Conservation (phyloP, 2,113 vertebrate species). For the Callorhinus ursinus region DNA sequence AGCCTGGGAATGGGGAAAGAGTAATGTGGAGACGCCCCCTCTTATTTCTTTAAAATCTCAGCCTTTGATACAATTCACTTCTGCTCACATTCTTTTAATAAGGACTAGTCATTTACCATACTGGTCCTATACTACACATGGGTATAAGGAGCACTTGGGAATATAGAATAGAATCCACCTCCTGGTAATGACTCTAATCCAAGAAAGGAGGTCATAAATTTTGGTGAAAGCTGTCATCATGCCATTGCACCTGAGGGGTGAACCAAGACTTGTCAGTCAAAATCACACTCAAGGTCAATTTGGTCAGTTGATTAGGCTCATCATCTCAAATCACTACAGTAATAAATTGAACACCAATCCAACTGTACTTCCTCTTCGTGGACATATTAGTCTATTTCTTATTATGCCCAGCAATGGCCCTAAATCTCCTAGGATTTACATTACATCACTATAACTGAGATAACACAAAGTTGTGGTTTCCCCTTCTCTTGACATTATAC, state of each 20-base stretch:
- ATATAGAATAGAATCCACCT: not conserved
- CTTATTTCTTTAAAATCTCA: not conserved
- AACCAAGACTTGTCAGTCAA: not conserved
- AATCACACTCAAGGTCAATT: not conserved
- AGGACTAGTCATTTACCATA: not conserved
- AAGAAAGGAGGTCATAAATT: not conserved
- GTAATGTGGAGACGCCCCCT: not conserved
- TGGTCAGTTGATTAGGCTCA: not conserved
- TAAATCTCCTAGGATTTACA: not conserved
- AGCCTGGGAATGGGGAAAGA: not conserved
- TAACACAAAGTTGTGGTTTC: not conserved
- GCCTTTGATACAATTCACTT: not conserved
- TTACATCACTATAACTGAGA: not conserved
- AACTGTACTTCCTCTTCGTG: not conserved
- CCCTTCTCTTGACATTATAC: not conserved
- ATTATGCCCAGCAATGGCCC: not conserved
- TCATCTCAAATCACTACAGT: not conserved
- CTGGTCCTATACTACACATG: not conserved
- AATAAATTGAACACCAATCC: not conserved
- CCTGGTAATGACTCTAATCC: not conserved
- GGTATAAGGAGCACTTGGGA: not conserved
- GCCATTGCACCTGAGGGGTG: not conserved
- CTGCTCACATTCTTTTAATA: not conserved
- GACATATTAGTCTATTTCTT: not conserved
- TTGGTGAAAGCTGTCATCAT: not conserved